phyloP scores from a whole-genome alignment of 2,888 invertebrate species.

The Oscheius sp. region DNA sequence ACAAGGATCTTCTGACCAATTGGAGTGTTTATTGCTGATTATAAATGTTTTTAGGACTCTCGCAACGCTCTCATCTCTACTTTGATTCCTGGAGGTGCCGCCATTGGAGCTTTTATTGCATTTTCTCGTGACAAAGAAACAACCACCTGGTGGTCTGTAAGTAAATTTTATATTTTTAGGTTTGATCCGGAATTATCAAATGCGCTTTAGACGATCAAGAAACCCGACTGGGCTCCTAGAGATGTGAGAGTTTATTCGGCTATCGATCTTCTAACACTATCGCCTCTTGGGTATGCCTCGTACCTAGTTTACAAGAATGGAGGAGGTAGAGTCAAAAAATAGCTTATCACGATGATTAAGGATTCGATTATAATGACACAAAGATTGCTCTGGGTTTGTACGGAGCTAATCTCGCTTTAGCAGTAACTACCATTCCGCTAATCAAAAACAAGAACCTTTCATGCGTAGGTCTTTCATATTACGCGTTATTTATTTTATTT shows the following conservation, averaged over 20 bases:
- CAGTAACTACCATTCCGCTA: conserved; percentile 56
- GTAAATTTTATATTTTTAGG: conserved; percentile 8
- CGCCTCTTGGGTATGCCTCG: conserved; percentile 69
- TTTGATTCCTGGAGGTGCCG: conserved; percentile 61
- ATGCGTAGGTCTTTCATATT: conserved; percentile 43
- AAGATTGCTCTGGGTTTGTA: conserved; percentile 64
- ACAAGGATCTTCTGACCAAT: neutral
- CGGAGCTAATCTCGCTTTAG: conserved; percentile 60
- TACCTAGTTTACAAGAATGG: conserved; percentile 71
- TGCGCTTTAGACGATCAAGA: conserved; percentile 48
- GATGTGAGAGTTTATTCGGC: conserved; percentile 60
- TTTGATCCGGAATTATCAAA: neutral
- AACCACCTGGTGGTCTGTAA: conserved; percentile 59
- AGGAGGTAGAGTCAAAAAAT: conserved; percentile 51
- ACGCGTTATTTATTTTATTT: conserved; percentile 19
- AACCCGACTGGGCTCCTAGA: conserved; percentile 64
- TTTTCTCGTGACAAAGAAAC: conserved; percentile 51
- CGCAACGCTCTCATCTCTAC: conserved; percentile 60
- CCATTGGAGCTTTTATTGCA: conserved; percentile 50
- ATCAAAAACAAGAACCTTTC: conserved; percentile 62
- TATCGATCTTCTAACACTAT: conserved; percentile 61
- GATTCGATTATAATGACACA: conserved; percentile 70
- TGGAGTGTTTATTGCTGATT: neutral
- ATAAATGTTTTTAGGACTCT: conserved; percentile 55
- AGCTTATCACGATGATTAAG: conserved; percentile 31